Conservation (phyloP, 2,888 invertebrate genomes). For the Panorpa germanica region DNA sequence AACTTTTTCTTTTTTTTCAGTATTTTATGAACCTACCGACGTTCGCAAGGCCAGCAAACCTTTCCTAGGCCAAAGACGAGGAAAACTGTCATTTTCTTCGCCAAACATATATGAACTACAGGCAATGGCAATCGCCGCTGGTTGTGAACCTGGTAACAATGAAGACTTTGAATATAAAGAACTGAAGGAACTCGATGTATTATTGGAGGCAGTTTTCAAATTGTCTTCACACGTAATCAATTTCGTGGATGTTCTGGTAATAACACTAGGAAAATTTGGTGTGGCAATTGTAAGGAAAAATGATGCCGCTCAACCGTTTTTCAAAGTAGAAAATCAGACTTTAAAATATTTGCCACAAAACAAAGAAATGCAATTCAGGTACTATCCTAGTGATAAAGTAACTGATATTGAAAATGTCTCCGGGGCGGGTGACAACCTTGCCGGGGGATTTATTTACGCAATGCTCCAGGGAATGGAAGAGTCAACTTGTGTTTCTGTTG, state of each 20-base stretch:
- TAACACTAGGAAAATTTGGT: slow-evolving; percentile 42
- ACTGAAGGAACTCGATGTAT: slow-evolving; percentile 9
- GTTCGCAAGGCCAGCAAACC: slow-evolving; percentile 54
- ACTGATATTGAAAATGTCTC: slow-evolving; percentile 46
- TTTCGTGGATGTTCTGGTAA: slow-evolving; percentile 33
- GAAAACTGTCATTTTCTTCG: slow-evolving; percentile 39
- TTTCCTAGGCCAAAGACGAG: slow-evolving; percentile 29
- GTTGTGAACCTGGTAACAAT: slow-evolving; percentile 11
- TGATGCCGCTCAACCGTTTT: slow-evolving; percentile 16
- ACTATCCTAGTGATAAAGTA: slow-evolving; percentile 26
- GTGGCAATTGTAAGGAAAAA: slow-evolving; percentile 28
- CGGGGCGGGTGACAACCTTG: slow-evolving; percentile 68
- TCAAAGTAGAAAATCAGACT: slow-evolving; percentile 10
- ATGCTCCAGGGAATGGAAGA: slow-evolving; percentile 33
- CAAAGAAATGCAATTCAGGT: slow-evolving; percentile 16
- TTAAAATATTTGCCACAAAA: slow-evolving; percentile 14
- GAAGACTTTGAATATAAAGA: slow-evolving; percentile 1
- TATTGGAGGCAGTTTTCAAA: slow-evolving; percentile 18
- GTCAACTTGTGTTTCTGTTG: slow-evolving; percentile 36
- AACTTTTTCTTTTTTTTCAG: slow-evolving; percentile 35
- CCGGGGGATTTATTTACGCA: slow-evolving; percentile 47
- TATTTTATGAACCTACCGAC: slow-evolving; percentile 85
- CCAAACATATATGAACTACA: slow-evolving; percentile 66
- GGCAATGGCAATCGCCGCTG: slow-evolving; percentile 38
- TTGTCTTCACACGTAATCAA: slow-evolving; percentile 24